phyloP scores from a whole-genome alignment of 2,113 vertebrate species.

The Heptranchias perlo region DNA sequence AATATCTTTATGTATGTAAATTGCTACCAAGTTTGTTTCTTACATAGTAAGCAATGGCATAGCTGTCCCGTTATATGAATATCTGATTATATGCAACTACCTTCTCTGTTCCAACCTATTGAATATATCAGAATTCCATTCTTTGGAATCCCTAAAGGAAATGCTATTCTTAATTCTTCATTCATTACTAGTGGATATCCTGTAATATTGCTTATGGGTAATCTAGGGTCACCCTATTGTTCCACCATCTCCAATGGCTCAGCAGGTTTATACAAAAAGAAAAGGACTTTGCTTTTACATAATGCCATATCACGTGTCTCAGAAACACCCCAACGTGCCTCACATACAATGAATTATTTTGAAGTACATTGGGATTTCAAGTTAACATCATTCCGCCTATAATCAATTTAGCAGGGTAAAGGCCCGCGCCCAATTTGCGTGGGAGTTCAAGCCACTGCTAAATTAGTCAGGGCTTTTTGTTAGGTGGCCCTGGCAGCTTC shows the following conservation, averaged over 20 bases:
- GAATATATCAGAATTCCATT: not conserved
- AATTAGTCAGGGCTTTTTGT: no score
- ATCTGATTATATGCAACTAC: not conserved
- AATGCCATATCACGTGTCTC: not conserved
- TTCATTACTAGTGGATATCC: not conserved
- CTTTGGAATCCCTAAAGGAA: not conserved
- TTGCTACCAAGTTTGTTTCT: not conserved
- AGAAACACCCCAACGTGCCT: not conserved
- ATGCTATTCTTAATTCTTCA: not conserved
- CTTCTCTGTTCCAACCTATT: not conserved
- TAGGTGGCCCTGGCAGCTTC: no score
- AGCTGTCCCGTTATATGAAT: not conserved
- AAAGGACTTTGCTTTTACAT: not conserved
- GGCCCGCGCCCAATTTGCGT: not conserved
- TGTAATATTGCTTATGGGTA: not conserved
- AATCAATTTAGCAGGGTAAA: not conserved
- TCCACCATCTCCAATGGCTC: not conserved
- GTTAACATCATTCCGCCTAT: not conserved
- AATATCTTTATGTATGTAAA: not conserved
- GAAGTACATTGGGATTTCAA: not conserved
- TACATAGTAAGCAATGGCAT: not conserved
- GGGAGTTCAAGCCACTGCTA: no score
- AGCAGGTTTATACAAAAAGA: not conserved
- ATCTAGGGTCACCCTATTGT: not conserved
- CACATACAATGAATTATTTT: no score